Evolutionary conservation across 2,888 invertebrate genomes (phyloP), one percentile per base, ranked within the genome.

Genomic region (Leptinotarsa haldemani): DNA sequence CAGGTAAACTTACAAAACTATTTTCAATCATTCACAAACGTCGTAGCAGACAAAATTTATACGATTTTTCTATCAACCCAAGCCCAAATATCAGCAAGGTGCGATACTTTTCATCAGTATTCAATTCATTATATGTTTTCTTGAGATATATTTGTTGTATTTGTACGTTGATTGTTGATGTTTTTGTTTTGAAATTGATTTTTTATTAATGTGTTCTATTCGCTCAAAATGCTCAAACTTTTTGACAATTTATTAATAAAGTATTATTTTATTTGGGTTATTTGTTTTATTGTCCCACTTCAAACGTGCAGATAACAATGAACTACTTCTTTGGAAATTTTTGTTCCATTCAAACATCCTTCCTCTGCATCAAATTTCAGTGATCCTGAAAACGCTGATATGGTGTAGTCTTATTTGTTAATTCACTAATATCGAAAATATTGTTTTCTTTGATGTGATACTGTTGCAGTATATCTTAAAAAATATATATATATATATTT

Each of bases 171-270:
- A 50, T 50, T 56, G 56, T 56, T 56, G 18, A 56, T 56, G 56
- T 56, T 56, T 56, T 25, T 56, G 56, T 56, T 53, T 25, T 67
- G 67, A 40, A 52, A 66, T 52, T 22, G n/a, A 25, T 52, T 30
- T 50, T 52, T 52, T 52, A 67, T 4, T 30, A 40, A 56, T n/a
- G 20, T 53, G 53, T 56, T 56, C 46, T 53, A 18, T 22, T 68
- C 58, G n/a, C 56, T 56, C 40, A 68, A 18, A 68, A 46, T 68
- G 68, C 68, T 69, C 69, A 69, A 69, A 69, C 22, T 58, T 67
- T 68, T 40, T 18, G 46, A 58, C 22, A 56, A 56, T 56, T 56
- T 56, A 25, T 56, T 22, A 56, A 25, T 52, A 52, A 56, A 56
- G 12, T 56, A 56, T 53, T 53, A 53, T 56, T 18, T 56, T 56